Evolutionary conservation across 2,888 invertebrate genomes (phyloP).

Genomic region (Orthosia gothica): DNA sequence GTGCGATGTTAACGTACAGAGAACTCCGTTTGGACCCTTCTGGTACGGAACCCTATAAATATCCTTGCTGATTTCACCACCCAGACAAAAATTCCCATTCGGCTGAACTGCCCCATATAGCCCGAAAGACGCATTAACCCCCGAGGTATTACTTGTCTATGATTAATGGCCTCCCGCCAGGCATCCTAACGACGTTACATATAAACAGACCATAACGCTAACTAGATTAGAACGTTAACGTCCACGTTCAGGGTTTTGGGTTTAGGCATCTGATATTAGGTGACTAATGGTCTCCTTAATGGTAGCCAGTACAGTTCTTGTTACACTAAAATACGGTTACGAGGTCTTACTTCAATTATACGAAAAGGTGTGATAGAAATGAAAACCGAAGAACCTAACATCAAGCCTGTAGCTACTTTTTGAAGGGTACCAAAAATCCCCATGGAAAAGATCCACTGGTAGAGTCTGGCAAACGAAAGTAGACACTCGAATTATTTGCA

Average conservation of each 20-base stretch:
- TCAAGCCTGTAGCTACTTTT: no score
- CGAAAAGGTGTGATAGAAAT: no score
- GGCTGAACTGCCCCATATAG: constrained; percentile 1
- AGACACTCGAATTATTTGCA: no score
- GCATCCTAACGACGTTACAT: constrained; percentile 1
- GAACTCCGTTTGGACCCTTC: neutral
- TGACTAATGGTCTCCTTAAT: constrained; percentile 2
- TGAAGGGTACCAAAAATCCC: no score
- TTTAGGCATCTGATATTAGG: constrained; percentile 5
- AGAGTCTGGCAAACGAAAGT: no score
- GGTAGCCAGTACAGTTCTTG: neutral
- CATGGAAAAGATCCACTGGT: no score
- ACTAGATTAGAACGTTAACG: neutral
- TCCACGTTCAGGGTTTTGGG: neutral
- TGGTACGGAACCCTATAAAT: neutral
- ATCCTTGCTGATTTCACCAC: neutral
- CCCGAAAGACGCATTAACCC: neutral
- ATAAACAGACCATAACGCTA: constrained; percentile 8
- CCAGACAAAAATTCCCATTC: neutral
- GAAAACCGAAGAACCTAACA: no score
- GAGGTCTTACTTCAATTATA: neutral
- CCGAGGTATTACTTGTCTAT: neutral
- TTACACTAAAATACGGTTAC: neutral
- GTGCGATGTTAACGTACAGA: no score
- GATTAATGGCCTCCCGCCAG: neutral